phyloP scores from a whole-genome alignment of 2,797 vertebrate species.

The Masticophis lateralis region DNA sequence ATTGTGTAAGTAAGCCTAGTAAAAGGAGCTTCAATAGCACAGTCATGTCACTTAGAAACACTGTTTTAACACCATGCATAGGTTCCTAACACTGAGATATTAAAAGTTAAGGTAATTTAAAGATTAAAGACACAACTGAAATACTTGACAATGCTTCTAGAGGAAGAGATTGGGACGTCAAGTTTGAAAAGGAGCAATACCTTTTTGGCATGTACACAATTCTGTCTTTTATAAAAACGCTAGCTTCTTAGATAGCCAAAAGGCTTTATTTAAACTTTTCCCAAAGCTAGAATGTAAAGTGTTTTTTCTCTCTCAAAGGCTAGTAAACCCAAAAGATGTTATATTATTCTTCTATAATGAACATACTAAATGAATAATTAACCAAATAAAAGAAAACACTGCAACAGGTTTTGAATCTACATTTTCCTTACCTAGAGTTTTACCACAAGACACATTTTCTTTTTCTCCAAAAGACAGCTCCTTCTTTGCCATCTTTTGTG shows the following conservation, averaged over 20 bases:
- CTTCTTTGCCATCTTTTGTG: slow-evolving; percentile 51
- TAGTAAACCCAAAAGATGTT: neutral
- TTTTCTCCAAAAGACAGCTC: slow-evolving; percentile 59
- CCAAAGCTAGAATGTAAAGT: neutral
- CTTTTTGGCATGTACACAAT: neutral
- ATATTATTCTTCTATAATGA: neutral
- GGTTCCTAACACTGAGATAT: neutral
- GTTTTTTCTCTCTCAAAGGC: neutral
- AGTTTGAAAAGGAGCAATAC: neutral
- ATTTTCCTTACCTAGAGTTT: slow-evolving; percentile 31
- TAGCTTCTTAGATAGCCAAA: neutral
- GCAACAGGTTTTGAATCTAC: neutral
- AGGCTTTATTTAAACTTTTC: neutral
- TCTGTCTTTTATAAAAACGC: neutral
- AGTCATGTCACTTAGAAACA: neutral
- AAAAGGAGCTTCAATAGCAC: neutral
- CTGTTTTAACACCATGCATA: neutral
- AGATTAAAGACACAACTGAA: neutral
- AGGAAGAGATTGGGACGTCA: neutral
- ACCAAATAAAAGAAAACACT: neutral
- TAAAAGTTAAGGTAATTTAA: neutral
- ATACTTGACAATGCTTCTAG: neutral
- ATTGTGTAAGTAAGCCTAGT: neutral
- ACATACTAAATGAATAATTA: neutral
- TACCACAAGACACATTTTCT: slow-evolving; percentile 61